Conservation (phyloP, 2,797 vertebrate genomes). For the Rachycentron canadum region DNA sequence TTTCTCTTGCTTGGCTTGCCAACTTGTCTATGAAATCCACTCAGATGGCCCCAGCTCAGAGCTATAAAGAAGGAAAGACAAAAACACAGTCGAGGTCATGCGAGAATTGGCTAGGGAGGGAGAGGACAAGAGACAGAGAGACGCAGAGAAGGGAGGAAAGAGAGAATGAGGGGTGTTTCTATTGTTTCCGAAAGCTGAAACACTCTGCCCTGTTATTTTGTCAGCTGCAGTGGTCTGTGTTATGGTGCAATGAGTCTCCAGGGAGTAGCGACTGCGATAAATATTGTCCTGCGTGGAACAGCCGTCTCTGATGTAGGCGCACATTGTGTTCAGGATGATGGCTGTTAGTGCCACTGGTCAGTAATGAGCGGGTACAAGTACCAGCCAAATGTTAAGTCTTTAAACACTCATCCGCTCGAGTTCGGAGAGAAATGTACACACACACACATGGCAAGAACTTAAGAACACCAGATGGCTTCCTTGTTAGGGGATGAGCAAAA, state of each 20-base stretch:
- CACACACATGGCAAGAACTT: constrained; percentile 15
- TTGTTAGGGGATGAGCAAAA: constrained; percentile 31
- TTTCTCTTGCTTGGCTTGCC: constrained; percentile 58
- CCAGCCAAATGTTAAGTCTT: constrained; percentile 51
- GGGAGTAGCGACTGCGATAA: constrained; percentile 62
- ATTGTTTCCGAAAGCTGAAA: constrained; percentile 66
- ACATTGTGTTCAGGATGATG: constrained; percentile 47
- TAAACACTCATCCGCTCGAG: constrained; percentile 46
- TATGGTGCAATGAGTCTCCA: constrained; percentile 70
- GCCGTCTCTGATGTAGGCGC: constrained; percentile 52
- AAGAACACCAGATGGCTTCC: constrained; percentile 15
- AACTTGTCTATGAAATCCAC: constrained; percentile 58
- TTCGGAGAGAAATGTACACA: constrained; percentile 17
- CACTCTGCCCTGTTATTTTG: constrained; percentile 63
- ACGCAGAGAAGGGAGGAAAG: background rate
- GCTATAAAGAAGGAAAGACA: constrained; percentile 48
- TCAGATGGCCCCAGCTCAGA: constrained; percentile 52
- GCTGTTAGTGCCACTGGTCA: constrained; percentile 58
- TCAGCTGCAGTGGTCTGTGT: constrained; percentile 71
- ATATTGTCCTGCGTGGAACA: constrained; percentile 59
- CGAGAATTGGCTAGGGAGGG: constrained; percentile 46
- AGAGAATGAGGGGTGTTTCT: constrained; percentile 42
- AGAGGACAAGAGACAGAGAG: constrained; percentile 5
- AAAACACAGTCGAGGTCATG: constrained; percentile 60
- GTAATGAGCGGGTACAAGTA: constrained; percentile 57